Conservation (phyloP, 1,140 invertebrate genomes). For the Copidosoma floridanum region DNA sequence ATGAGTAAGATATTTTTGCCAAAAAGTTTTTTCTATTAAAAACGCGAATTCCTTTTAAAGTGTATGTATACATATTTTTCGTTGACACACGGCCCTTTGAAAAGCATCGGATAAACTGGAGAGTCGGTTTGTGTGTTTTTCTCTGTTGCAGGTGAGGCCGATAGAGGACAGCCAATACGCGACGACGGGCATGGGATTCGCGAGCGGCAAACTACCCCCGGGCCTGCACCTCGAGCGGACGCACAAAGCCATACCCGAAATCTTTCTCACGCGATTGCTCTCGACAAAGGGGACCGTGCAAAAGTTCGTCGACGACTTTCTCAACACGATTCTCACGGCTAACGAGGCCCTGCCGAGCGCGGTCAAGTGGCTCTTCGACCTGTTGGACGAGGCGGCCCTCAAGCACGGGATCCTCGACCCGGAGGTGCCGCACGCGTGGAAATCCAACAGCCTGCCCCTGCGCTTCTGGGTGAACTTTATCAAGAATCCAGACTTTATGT, state of each 20-base stretch:
- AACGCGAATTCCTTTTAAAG: too few species aligned
- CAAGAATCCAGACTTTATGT: slow-evolving; percentile 96
- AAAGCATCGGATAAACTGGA: too few species aligned
- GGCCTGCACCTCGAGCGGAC: slow-evolving; percentile 54
- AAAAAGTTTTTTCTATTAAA: too few species aligned
- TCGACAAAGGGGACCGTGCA: slow-evolving; percentile 95
- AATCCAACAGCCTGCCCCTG: slow-evolving; percentile 90
- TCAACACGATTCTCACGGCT: slow-evolving; percentile 83
- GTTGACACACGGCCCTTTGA: too few species aligned
- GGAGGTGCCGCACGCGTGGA: slow-evolving; percentile 94
- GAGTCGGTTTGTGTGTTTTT: too few species aligned
- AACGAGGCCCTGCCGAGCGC: slow-evolving; percentile 88
- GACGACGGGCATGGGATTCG: slow-evolving; percentile 46
- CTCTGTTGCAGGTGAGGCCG: slow-evolving; percentile 64
- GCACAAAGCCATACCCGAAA: slow-evolving; percentile 93
- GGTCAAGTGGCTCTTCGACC: slow-evolving; percentile 94
- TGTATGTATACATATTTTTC: too few species aligned
- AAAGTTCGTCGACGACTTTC: slow-evolving; percentile 95
- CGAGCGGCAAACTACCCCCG: slow-evolving; percentile 20
- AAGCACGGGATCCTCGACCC: slow-evolving; percentile 81
- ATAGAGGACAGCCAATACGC: slow-evolving; percentile 70
- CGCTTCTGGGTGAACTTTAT: slow-evolving; percentile 97
- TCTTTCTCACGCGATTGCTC: slow-evolving; percentile 87
- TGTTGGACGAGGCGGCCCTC: slow-evolving; percentile 86
- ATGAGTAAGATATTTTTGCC: too few species aligned